These are phyloP conservation scores for Phlogophora meticulosa DNA, from an alignment of 2,888 invertebrate genomes.

Conservation along the genomic window DNA sequence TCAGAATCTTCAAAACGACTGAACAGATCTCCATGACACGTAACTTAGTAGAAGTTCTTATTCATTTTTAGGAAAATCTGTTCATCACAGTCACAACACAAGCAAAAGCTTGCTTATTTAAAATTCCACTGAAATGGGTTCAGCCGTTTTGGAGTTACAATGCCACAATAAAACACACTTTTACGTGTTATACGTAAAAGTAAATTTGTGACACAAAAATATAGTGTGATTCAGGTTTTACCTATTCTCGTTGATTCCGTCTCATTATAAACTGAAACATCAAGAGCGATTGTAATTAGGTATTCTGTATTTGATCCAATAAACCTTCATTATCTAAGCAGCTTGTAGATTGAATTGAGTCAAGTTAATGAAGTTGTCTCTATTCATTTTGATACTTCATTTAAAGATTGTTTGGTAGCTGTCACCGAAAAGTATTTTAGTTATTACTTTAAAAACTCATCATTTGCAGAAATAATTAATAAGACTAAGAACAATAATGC, in stretches of 20 bases:
- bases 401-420: conserved; percentile 22
- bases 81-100: too few species aligned
- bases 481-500: conserved; percentile 33
- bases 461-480: conserved; percentile 43
- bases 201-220: not conserved
- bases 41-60: too few species aligned
- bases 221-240: not conserved
- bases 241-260: not conserved
- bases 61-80: too few species aligned
- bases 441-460: conserved; percentile 41
- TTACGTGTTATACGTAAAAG: not conserved
- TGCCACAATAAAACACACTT: too few species aligned
- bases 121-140: too few species aligned
- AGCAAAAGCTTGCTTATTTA: too few species aligned
- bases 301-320: not conserved
- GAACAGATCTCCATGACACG: too few species aligned
- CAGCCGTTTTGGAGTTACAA: too few species aligned
- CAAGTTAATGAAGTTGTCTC: conserved; percentile 28
- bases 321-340: conserved; percentile 17
- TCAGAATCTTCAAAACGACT: too few species aligned
- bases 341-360: conserved; percentile 20
- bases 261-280: not conserved
- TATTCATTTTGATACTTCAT: conserved; percentile 33
- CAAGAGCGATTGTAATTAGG: conserved; percentile 5
- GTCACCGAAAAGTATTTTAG: conserved; percentile 24